A percentile compares a stretch with the other conserved stretches of the same genome.
Conservation (phyloP, 2,888 invertebrate species). For the Papilio gigon region DNA sequence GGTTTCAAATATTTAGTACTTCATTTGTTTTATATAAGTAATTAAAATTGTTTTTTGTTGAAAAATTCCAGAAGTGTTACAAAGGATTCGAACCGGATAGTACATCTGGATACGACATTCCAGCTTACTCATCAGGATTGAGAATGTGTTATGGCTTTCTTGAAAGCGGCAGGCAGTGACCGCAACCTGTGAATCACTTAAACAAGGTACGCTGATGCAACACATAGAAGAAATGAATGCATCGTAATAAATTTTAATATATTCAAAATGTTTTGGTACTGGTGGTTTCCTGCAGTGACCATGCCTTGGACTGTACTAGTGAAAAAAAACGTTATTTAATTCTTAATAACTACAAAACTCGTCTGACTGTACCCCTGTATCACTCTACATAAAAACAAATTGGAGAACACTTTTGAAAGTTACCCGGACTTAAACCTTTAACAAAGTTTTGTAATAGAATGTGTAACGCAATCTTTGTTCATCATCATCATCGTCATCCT, state of each 20-base stretch:
- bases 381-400: too few species aligned
- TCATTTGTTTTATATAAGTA: too few species aligned
- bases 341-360: too few species aligned
- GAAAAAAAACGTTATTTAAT: not conserved
- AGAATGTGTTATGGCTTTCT: not conserved
- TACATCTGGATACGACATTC: slow-evolving; percentile 3
- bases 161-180: not conserved
- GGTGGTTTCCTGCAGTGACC: not conserved
- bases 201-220: slow-evolving; percentile 7
- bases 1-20: too few species aligned
- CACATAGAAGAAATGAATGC: not conserved
- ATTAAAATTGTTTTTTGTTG: too few species aligned
- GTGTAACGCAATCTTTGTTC: too few species aligned
- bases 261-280: not conserved
- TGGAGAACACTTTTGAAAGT: too few species aligned
- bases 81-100: not conserved
- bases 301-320: not conserved
- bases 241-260: not conserved
- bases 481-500: too few species aligned
- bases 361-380: too few species aligned
- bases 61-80: too few species aligned
- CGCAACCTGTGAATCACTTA: slow-evolving; percentile 7
- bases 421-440: too few species aligned
- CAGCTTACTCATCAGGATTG: slow-evolving; percentile 6
- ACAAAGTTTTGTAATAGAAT: too few species aligned